phyloP scores from a whole-genome alignment of 1,140 invertebrate genomes.

The Stegodyphus mimosarum region DNA sequence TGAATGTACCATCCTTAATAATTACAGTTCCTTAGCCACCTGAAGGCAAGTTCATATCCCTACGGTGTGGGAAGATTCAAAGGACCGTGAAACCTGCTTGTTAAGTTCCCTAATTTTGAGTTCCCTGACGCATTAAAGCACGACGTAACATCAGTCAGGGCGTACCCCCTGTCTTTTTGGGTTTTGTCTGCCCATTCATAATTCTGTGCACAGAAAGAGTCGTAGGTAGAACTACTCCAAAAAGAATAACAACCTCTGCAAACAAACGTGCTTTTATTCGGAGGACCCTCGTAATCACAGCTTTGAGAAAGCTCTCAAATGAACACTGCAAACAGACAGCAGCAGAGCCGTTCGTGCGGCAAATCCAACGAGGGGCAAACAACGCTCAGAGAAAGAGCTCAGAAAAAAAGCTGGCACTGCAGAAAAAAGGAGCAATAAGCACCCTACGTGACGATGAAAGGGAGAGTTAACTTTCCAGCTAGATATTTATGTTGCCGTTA shows the following conservation, averaged over 20 bases:
- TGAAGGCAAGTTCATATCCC: no score
- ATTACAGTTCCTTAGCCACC: no score
- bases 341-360: constrained; percentile 38
- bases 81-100: no score
- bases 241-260: constrained; percentile 21
- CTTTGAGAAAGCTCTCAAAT: constrained; percentile 15
- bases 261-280: not conserved
- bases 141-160: no score
- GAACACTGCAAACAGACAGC: constrained; percentile 5
- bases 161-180: no score
- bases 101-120: no score
- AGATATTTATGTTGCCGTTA: constrained; percentile 31
- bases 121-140: no score
- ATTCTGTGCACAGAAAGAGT: not conserved
- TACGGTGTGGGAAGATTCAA: no score
- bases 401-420: not conserved
- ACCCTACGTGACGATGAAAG: constrained; percentile 44
- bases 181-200: not conserved
- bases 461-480: not conserved
- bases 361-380: not conserved
- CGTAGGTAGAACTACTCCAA: not conserved
- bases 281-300: constrained; percentile 11
- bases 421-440: constrained; percentile 40
- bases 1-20: no score
- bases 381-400: constrained; percentile 17